A percentile compares a stretch with the other conserved stretches of the same genome.
Evolutionary conservation across 1,140 invertebrate genomes (phyloP).

Genomic region (Polyergus mexicanus): DNA sequence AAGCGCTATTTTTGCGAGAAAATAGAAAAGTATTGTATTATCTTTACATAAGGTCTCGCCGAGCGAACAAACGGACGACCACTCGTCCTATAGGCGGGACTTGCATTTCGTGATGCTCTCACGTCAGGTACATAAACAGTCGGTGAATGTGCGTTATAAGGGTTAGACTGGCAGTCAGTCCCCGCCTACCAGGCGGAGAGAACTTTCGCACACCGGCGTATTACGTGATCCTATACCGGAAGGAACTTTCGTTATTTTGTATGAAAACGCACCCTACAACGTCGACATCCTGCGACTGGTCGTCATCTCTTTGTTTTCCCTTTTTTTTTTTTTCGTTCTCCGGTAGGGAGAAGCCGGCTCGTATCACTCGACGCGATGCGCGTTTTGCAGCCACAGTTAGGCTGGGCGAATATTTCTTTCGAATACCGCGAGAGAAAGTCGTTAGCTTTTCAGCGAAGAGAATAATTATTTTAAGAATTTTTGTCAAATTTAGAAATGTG

Average conservation of each 20-base stretch:
- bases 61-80: slow-evolving; percentile 11
- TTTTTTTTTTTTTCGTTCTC: not conserved
- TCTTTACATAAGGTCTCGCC: not conserved
- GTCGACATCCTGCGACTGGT: not conserved
- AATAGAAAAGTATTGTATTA: slow-evolving; percentile 58
- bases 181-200: slow-evolving; percentile 62
- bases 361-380: not conserved
- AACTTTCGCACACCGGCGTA: slow-evolving; percentile 51
- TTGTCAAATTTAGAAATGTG: not conserved
- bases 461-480: not conserved
- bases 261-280: slow-evolving; percentile 51
- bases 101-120: slow-evolving; percentile 69
- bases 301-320: not conserved
- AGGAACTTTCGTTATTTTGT: slow-evolving; percentile 59
- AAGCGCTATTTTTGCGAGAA: slow-evolving; percentile 34
- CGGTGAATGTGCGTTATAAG: slow-evolving; percentile 58
- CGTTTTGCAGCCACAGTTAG: not conserved
- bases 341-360: slow-evolving; percentile 10
- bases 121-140: slow-evolving; percentile 67
- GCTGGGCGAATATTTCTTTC: slow-evolving; percentile 1
- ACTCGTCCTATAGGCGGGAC: slow-evolving; percentile 60
- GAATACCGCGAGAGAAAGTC: not conserved
- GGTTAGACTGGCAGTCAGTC: slow-evolving; percentile 58
- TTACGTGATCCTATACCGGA: slow-evolving; percentile 55
- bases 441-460: not conserved